A percentile compares a stretch with the other conserved stretches of the same genome.
Evolutionary conservation across 2,888 invertebrate species (phyloP).

Genomic region (Coelinius sp.): DNA sequence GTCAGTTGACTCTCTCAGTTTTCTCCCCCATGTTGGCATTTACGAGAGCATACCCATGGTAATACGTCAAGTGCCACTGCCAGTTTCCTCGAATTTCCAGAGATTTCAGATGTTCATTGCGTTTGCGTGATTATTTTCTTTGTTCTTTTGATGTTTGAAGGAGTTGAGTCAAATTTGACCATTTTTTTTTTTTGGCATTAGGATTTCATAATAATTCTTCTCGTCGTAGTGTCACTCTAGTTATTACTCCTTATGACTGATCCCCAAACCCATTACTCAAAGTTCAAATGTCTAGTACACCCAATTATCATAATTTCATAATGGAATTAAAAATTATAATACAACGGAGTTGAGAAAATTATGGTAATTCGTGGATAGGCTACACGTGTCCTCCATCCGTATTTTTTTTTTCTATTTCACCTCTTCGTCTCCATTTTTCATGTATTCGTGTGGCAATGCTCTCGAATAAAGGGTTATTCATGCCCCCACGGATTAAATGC

Average conservation of each 20-base stretch:
- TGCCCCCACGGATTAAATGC: slow-evolving; percentile 69
- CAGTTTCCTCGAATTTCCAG: slow-evolving; percentile 45
- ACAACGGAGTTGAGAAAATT: background rate
- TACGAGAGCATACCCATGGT: slow-evolving; percentile 41
- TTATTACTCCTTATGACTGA: background rate
- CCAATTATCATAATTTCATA: slow-evolving; percentile 1
- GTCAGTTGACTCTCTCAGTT: slow-evolving; percentile 24
- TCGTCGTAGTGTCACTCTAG: background rate
- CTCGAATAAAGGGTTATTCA: slow-evolving; percentile 68
- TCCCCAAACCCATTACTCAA: background rate
- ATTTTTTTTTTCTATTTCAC: slow-evolving; percentile 2
- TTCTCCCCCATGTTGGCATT: slow-evolving; percentile 44
- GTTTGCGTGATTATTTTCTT: background rate
- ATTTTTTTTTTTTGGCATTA: background rate
- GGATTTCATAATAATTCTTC: background rate
- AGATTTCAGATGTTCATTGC: background rate
- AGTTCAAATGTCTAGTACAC: background rate
- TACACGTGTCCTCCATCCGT: slow-evolving; percentile 36
- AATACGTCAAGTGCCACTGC: slow-evolving; percentile 20
- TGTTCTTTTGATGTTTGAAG: background rate
- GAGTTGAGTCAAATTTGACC: background rate
- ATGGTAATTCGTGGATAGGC: slow-evolving; percentile 30
- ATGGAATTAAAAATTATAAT: background rate
- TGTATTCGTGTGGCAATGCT: slow-evolving; percentile 33
- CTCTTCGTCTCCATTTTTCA: slow-evolving; percentile 15